Conservation (phyloP, 2,113 vertebrate species). For the Perca schrenkii region DNA sequence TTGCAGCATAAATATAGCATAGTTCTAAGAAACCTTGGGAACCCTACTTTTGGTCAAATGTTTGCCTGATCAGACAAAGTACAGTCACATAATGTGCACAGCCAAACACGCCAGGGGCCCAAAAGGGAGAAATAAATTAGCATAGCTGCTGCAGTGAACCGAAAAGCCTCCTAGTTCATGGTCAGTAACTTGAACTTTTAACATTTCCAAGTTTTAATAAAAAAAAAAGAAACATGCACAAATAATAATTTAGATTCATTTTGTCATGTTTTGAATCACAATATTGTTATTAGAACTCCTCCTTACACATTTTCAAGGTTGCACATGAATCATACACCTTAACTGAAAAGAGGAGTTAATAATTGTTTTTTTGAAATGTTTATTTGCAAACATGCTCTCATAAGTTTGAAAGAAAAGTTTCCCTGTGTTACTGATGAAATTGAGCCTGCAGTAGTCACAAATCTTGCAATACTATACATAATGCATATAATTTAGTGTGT, state of each 20-base stretch:
- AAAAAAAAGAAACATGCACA: neutral
- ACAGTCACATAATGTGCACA: constrained; percentile 6
- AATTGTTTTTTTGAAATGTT: neutral
- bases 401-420: neutral
- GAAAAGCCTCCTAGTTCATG: neutral
- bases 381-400: neutral
- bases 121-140: constrained; percentile 25
- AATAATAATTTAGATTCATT: neutral
- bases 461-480: neutral
- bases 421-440: neutral
- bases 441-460: neutral
- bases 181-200: neutral
- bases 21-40: constrained; percentile 15
- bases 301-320: neutral
- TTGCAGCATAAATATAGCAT: constrained; percentile 14
- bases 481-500: neutral
- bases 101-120: constrained; percentile 10
- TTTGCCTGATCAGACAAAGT: constrained; percentile 36
- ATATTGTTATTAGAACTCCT: neutral
- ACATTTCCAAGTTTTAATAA: constrained; percentile 2
- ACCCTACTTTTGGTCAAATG: neutral
- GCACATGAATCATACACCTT: constrained; percentile 1
- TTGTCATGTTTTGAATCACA: neutral
- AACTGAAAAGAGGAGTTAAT: neutral
- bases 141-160: constrained; percentile 32